Conservation (phyloP, 1,140 invertebrate genomes). For the Drosophila erecta region DNA sequence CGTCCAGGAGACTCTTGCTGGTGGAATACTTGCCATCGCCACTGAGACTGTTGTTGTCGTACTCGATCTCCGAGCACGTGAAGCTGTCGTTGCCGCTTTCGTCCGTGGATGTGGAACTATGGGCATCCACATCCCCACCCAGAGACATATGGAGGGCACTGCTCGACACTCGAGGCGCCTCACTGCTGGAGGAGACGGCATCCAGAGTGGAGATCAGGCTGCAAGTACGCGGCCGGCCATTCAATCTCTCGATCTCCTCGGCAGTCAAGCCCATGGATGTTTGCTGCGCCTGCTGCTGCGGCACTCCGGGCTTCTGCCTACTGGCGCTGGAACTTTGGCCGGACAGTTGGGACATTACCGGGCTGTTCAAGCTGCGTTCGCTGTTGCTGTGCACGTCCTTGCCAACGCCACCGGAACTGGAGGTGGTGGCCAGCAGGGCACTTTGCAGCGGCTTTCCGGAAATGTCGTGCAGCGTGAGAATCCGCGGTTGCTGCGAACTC, state of each 20-base stretch:
- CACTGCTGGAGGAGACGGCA: slow-evolving; percentile 96
- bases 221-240: slow-evolving; percentile 92
- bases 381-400: slow-evolving; percentile 94
- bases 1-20: slow-evolving; percentile 87
- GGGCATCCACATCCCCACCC: slow-evolving; percentile 88
- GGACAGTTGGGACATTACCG: slow-evolving; percentile 95
- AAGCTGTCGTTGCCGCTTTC: slow-evolving; percentile 98
- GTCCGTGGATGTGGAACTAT: slow-evolving; percentile 94
- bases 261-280: slow-evolving; percentile 93
- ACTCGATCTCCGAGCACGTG: slow-evolving; percentile 99
- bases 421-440: slow-evolving; percentile 93
- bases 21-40: slow-evolving; percentile 92
- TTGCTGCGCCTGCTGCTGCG: slow-evolving; percentile 87
- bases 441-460: slow-evolving; percentile 96
- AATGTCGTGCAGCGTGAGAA: slow-evolving; percentile 96
- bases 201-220: slow-evolving; percentile 96
- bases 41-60: slow-evolving; percentile 94
- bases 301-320: slow-evolving; percentile 86
- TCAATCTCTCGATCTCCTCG: slow-evolving; percentile 96
- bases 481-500: slow-evolving; percentile 95
- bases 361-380: slow-evolving; percentile 94
- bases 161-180: slow-evolving; percentile 89
- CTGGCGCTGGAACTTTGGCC: slow-evolving; percentile 92
- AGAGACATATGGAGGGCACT: slow-evolving; percentile 87
- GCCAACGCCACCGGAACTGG: slow-evolving; percentile 92